Evolutionary conservation across 2,113 vertebrate species (phyloP).

Genomic region (Piprites chloris): DNA sequence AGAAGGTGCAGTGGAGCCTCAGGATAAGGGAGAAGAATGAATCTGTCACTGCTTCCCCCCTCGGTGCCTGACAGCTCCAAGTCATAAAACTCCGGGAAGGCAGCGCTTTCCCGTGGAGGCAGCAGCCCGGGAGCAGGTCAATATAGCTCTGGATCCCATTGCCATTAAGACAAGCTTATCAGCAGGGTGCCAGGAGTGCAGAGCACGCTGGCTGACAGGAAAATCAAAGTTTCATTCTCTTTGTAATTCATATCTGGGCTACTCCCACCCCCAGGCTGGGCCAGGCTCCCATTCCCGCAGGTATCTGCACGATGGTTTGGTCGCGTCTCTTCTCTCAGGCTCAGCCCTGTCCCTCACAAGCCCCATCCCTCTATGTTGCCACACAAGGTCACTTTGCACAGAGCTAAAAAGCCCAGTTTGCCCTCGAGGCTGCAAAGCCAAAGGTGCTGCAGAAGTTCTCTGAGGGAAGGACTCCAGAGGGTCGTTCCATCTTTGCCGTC

Average conservation of each 20-base stretch:
- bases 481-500: background rate
- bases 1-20: background rate
- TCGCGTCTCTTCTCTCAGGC: background rate
- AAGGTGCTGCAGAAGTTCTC: background rate
- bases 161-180: conserved; percentile 7
- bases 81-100: background rate
- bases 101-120: background rate
- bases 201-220: background rate
- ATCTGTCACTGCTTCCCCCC: background rate
- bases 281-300: background rate
- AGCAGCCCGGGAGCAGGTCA: background rate
- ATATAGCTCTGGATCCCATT: background rate
- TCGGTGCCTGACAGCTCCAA: background rate
- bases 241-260: background rate
- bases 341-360: background rate
- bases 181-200: background rate
- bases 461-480: background rate
- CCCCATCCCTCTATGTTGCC: too few species aligned
- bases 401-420: background rate
- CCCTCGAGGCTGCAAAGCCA: fast-evolving
- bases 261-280: background rate
- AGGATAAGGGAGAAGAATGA: conserved; percentile 33
- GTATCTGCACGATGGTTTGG: background rate
- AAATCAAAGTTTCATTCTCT: background rate
- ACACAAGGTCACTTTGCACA: background rate